Evolutionary conservation across 2,888 invertebrate genomes (phyloP).

Genomic region (Notodonta ziczac): DNA sequence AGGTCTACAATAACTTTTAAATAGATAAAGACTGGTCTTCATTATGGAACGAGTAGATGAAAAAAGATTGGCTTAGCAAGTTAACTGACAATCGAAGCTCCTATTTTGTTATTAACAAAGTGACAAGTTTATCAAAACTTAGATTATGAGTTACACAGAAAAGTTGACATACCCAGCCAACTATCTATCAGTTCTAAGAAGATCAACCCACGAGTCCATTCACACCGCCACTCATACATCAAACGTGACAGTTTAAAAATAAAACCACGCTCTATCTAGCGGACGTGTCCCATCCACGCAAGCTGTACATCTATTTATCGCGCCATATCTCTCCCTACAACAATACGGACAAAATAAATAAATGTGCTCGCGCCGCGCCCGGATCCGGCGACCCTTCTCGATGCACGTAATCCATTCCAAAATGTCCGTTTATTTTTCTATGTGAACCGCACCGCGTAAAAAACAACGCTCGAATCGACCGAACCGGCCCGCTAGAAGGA

Average conservation of each 20-base stretch:
- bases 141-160: slow-evolving; percentile 2
- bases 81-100: neutral
- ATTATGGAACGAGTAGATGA: neutral
- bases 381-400: slow-evolving; percentile 77
- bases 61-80: neutral
- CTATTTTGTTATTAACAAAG: neutral
- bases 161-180: neutral
- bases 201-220: slow-evolving; percentile 10
- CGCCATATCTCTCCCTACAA: slow-evolving; percentile 73
- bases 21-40: too few species aligned
- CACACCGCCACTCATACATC: slow-evolving; percentile 29
- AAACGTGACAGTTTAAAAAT: slow-evolving; percentile 55
- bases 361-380: slow-evolving; percentile 65
- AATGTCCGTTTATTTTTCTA: slow-evolving; percentile 84
- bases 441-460: slow-evolving; percentile 64
- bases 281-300: slow-evolving; percentile 52
- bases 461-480: slow-evolving; percentile 73
- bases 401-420: slow-evolving; percentile 70
- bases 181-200: slow-evolving; percentile 17
- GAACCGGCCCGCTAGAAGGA: slow-evolving; percentile 59
- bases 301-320: slow-evolving; percentile 78
- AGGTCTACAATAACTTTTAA: too few species aligned
- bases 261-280: slow-evolving; percentile 42
- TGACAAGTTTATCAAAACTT: neutral
- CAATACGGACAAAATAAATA: slow-evolving; percentile 76